Evolutionary conservation across 2,888 invertebrate genomes (phyloP), one percentile per base, ranked within the genome.

Genomic region (Protonemura montana): DNA sequence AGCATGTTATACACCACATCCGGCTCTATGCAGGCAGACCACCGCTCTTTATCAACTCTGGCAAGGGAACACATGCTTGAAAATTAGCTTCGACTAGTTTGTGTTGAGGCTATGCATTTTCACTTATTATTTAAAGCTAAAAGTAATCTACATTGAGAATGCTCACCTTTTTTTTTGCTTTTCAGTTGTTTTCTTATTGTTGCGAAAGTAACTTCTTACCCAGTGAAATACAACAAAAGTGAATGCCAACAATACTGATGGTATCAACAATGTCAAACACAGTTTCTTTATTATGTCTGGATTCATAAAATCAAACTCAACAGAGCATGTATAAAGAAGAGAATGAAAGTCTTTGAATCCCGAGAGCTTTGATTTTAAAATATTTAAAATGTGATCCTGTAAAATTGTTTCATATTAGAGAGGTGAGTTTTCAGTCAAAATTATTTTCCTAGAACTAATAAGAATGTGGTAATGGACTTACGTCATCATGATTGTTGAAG

Each of bases 241-340:
- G 0, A 93, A 89, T 0, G 92, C 92, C 0, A 94, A 82, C 0
- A 93, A 84, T 0, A 93, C 93, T 5, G 92, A 91, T 0, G 95
- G 95, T 13, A 95, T 90, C 0, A 96, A 89, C 3, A 94, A 90
- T 0, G 95, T 94, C 85, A 91, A 90, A 0, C 91, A 89, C 26
- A 95, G 90, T 82, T 93, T 93, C 76, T 91, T 90, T 0, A 94
- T 90, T 2, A 94, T 92, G 28, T 91, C 92, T 84, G 92, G 90
- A 0, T 94, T 94, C 81, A 96, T 90, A 89, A 95, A 96, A 89
- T 95, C 95, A 90, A 96, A 97, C 87, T 96, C 96, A 0, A 93
- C 92, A 0, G 95, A 94, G 90, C 96, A 97, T 0, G 96, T 96
- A 89, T 97, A 97, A 0, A 97, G 90, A 89, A 95, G 90, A 0